phyloP scores from a whole-genome alignment of 1,140 invertebrate species.

The Psix sp. region DNA sequence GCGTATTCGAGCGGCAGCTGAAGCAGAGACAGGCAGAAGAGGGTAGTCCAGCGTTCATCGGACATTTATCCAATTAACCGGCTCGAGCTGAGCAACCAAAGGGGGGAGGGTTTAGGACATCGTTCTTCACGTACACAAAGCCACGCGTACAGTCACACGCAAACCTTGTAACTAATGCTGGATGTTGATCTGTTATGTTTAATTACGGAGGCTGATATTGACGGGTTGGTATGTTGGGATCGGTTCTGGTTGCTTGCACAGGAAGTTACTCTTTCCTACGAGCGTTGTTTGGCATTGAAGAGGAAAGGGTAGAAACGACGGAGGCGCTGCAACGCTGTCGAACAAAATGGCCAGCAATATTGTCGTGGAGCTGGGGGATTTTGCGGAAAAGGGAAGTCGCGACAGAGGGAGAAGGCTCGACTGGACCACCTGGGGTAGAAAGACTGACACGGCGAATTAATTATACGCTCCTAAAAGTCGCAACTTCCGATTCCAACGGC shows the following conservation, averaged over 20 bases:
- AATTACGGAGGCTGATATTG: constrained; percentile 74
- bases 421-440: constrained; percentile 55
- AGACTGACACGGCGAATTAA: constrained; percentile 77
- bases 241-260: constrained; percentile 69
- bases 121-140: constrained; percentile 59
- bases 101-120: constrained; percentile 62
- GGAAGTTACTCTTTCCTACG: constrained; percentile 73
- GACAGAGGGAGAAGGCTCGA: constrained; percentile 38
- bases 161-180: constrained; percentile 64
- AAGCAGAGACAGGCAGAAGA: constrained; percentile 55
- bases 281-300: constrained; percentile 55
- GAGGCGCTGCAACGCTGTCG: constrained; percentile 69
- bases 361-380: constrained; percentile 69
- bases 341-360: constrained; percentile 77
- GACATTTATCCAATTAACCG: constrained; percentile 78
- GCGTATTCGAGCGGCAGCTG: constrained; percentile 48
- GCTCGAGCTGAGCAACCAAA: constrained; percentile 68
- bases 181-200: constrained; percentile 77
- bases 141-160: constrained; percentile 30
- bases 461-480: constrained; percentile 76
- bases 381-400: constrained; percentile 63
- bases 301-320: constrained; percentile 64
- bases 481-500: constrained; percentile 53
- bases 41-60: constrained; percentile 69
- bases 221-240: constrained; percentile 72